Evolutionary conservation across 2,888 invertebrate genomes (phyloP), one percentile per base, ranked within the genome.

Genomic region (Agrotis puta): DNA sequence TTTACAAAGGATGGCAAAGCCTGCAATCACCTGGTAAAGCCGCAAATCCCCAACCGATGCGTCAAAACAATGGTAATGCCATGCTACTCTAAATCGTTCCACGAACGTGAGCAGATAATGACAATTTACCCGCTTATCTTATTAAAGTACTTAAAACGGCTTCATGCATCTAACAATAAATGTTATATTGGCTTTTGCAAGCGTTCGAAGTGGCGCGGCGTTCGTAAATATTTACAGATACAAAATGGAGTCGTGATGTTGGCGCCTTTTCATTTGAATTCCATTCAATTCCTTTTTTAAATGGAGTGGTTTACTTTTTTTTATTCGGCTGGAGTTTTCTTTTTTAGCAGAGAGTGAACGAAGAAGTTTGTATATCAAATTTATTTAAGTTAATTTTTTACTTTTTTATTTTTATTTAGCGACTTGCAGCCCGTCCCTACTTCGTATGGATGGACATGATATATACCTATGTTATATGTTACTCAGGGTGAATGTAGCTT

Each of bases 1-100:
- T 71, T 45, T 57, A 67, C 78, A 83, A 79, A 79, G 64, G 53
- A n/a, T 63, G 64, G 56, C 50, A 74, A 75, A 85, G 74, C 71
- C 67, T 50, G 66, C 76, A 81, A 81, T 84, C 77, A 77, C 59
- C 64, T 54, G 24, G 53, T 45, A 57, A 79, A 77, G 69, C 78
- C 75, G 47, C 69, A 82, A 84, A 87, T 68, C 85, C 85, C 63
- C 66, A 16, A 57, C 51, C 47, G 43, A 64, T 76, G 64, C 74
- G 79, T 80, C 80, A 80, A 67, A 77, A 74, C 64, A 50, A 48
- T 48, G 56, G 65, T 74, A 69, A 64, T 53, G 53, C 63, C 47
- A 64, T 24, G 69, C 47, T 50, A 57, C 66, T 63, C 66, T 27
- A 50, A 64, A 50, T 20, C 27, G 39, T 76, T 74, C 65, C 59